Evolutionary conservation across 2,888 invertebrate genomes (phyloP).

Genomic region (Schizaphis graminum): DNA sequence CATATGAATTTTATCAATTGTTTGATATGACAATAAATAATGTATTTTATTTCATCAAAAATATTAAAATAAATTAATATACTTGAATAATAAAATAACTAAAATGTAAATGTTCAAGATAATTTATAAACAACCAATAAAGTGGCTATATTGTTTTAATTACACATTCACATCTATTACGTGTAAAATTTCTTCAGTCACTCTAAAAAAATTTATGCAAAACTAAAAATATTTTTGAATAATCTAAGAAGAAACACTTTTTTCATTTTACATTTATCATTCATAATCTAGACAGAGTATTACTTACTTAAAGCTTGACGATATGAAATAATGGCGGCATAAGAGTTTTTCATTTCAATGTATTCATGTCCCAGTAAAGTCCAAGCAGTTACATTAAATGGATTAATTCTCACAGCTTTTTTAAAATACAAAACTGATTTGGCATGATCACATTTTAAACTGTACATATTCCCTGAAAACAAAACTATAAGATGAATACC

Average conservation of each 20-base stretch:
- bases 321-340: conserved; percentile 98
- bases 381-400: conserved; percentile 96
- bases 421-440: conserved; percentile 98
- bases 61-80: background rate
- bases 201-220: background rate
- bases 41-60: background rate
- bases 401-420: conserved; percentile 92
- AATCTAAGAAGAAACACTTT: background rate
- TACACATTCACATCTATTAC: background rate
- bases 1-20: background rate
- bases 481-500: background rate
- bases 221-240: background rate
- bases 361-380: conserved; percentile 99
- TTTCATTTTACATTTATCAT: background rate
- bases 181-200: background rate
- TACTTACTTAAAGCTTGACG: conserved; percentile 90
- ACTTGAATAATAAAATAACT: background rate
- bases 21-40: background rate
- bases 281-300: background rate
- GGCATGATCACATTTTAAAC: conserved; percentile 93
- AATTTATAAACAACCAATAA: background rate
- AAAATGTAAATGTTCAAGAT: background rate
- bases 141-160: background rate
- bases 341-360: conserved; percentile 98
- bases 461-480: conserved; percentile 92